These are phyloP conservation scores for Cataglyphis cursor DNA, from an alignment of 2,888 invertebrate genomes.

Conservation along the genomic window DNA sequence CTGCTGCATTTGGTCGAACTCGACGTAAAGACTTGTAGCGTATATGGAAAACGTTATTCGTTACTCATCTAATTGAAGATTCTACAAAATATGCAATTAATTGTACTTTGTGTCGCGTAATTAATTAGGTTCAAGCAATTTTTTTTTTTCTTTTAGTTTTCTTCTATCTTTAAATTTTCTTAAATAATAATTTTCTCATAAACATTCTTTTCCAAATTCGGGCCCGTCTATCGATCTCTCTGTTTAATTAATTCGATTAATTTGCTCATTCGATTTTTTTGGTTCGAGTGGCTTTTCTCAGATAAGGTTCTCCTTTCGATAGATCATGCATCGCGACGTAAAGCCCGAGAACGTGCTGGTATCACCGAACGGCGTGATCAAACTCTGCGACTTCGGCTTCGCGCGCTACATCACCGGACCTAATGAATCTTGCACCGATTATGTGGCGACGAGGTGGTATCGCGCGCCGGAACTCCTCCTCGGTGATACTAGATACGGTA, in stretches of 20 bases:
- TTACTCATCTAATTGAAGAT: neutral
- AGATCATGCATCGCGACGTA: slow-evolving; percentile 96
- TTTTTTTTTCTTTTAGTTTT: neutral
- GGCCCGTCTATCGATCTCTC: neutral
- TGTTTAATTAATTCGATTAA: neutral
- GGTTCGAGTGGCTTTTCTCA: neutral
- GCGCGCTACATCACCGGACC: slow-evolving; percentile 91
- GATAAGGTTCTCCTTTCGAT: slow-evolving; percentile 45
- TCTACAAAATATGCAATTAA: neutral
- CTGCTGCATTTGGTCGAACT: slow-evolving; percentile 23
- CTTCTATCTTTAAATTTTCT: neutral
- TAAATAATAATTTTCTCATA: neutral
- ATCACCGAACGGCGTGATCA: slow-evolving; percentile 93
- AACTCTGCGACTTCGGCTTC: slow-evolving; percentile 97
- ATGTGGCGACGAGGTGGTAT: slow-evolving; percentile 97
- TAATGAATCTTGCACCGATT: slow-evolving; percentile 95
- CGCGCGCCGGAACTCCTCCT: slow-evolving; percentile 95
- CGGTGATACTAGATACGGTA: slow-evolving; percentile 92
- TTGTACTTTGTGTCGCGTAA: neutral
- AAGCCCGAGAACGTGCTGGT: slow-evolving; percentile 96
- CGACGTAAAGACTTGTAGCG: neutral
- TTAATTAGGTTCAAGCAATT: neutral
- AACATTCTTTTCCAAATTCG: neutral
- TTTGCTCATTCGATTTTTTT: neutral
- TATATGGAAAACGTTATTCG: neutral